Evolutionary conservation across 2,113 vertebrate genomes (phyloP), one percentile per base, ranked within the genome.

Genomic region (Urocynchramus pylzowi): DNA sequence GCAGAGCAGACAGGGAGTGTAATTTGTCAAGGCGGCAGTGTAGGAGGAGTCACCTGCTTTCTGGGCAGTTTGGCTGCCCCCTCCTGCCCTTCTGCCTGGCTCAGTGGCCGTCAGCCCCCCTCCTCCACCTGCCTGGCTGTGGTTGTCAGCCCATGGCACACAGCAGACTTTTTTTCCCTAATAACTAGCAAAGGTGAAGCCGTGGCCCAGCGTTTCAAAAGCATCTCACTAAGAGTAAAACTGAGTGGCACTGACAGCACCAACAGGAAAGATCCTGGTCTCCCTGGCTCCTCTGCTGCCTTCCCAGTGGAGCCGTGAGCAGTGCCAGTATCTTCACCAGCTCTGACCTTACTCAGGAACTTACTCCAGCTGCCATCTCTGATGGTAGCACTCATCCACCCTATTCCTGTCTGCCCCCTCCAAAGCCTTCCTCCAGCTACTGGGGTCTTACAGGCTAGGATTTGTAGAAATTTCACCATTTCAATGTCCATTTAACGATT

Each of bases 81-180:
- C 12, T 63, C 3, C 63, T 84, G 64, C 45, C 59, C 16, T 67
- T 16, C 74, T 79, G 52, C 37, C 50, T 8, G 2, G 31, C 39
- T 53, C 4, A 2, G 16, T 42, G 56, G 27, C 0, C 0, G 1
- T 54, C 75, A 76, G 16, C 31, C 33, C 69, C 7, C 21, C 85
- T 42, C 41, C 31, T 64, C 37, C 4, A 0, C n/a, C 64, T 84
- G 64, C 45, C 35, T 31, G 13, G 6, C 35, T 11, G 37, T 27
- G 14, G 33, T 41, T 11, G 1, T 7, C 20, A 74, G 69, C 70
- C 49, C 65, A 31, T 24, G 3, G 4, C 70, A 31, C n/a, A 8
- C 1, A 1, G 33, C 1, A 4, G 44, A 5, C 10, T 44, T 67
- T 60, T 60, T 53, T 49, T 41, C 33, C 24, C 37, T 41, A 7